Evolutionary conservation across 2,113 vertebrate genomes (phyloP), one percentile per base, ranked within the genome.

Genomic region (Oreotragus oreotragus): DNA sequence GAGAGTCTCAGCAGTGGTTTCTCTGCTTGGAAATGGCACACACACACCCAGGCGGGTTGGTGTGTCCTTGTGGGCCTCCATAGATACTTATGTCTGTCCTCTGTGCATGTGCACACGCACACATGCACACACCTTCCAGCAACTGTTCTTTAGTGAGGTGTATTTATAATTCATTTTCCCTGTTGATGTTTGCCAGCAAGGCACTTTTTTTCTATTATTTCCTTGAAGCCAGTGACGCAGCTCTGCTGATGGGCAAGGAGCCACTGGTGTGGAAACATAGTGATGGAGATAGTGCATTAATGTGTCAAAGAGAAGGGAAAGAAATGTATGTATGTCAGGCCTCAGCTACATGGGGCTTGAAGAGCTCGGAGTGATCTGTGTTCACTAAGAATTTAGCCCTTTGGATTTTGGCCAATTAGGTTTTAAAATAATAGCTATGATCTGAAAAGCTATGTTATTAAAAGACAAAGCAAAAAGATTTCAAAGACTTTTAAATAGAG

Each of bases 101-200:
- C 0, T 21, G 36, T n/a, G 30, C 36, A 3, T n/a, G 0, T 53
- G 33, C 43, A 79, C 76, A 28, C 14, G 17, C 49, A n/a, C 89
- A 62, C 70, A 2, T 28, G 84, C 36, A 7, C 36, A 25, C 77
- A 84, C 86, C 94, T 97, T 97, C 88, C 91, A 88, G 97, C 98
- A 96, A 79, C 97, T 55, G 58, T 96, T 88, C 95, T 97, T 90
- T 53, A 27, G 76, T 85, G 90, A 98, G 99, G 88, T 95, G 83
- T 98, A 98, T 99, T 98, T 99, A 99, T 99, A 99, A 99, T 99
- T 99, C 99, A 99, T 99, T 98, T 98, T 98, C 94, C 27, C 1
- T 91, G 96, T 97, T 81, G 64, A 97, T 94, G 3, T 88, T 95
- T 98, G 98, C 98, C 97, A 98, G 95, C 98, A 96, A 98, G 98